A percentile compares a stretch with the other conserved stretches of the same genome.
phyloP scores from a whole-genome alignment of 2,888 invertebrate species.

The Acanthopleura granulata region DNA sequence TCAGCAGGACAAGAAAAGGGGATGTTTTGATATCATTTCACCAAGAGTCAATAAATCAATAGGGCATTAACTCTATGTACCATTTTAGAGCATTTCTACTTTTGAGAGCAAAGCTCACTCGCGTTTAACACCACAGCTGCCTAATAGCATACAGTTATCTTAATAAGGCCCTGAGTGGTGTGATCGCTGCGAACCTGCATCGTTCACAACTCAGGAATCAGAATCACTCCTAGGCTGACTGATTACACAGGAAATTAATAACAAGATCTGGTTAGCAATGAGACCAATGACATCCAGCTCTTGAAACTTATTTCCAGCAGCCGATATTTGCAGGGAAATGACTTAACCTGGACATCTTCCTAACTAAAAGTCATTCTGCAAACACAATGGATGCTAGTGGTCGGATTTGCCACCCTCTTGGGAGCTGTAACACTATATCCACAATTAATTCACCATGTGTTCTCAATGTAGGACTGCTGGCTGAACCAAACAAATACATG shows the following conservation, averaged over 20 bases:
- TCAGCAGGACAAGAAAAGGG: neutral
- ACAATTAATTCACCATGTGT: too few species aligned
- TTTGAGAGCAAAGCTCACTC: neutral
- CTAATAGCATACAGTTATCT: conserved; percentile 4
- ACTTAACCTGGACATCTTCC: too few species aligned
- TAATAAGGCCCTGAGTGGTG: neutral
- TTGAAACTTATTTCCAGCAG: too few species aligned
- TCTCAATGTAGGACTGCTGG: too few species aligned
- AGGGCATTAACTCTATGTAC: conserved; percentile 8
- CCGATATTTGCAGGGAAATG: too few species aligned
- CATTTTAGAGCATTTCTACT: neutral
- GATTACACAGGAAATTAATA: conserved; percentile 4
- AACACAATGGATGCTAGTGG: too few species aligned
- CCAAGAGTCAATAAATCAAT: neutral
- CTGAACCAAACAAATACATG: too few species aligned
- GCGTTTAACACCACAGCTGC: neutral
- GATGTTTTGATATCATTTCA: conserved; percentile 3
- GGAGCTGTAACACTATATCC: too few species aligned
- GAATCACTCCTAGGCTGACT: neutral
- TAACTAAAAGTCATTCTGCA: too few species aligned
- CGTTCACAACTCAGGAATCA: neutral
- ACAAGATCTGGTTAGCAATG: neutral
- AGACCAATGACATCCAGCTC: too few species aligned
- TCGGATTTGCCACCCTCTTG: too few species aligned
- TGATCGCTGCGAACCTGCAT: neutral